Base-by-base conservation (phyloP, 2,888 invertebrate species). In the Apamea epomidion region DNA sequence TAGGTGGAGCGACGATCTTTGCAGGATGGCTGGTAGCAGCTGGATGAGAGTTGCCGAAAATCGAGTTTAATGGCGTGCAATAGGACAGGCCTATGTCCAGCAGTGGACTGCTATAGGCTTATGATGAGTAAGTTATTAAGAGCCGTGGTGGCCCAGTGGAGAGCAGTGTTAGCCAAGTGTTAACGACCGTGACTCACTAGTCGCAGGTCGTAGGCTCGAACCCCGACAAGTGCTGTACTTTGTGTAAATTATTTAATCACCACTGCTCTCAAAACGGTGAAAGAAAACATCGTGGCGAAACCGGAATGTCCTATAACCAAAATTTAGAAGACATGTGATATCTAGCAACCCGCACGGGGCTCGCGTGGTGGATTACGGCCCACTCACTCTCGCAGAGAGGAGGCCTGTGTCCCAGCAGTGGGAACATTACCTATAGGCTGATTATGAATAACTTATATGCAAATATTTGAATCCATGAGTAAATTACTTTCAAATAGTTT, bases 391-490 rank as follows among this genome's bases (percentile, higher is more conserved):
- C 58, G n/a, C 5, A n/a, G 12, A n/a, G 58, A 25, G n/a, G 12
- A 51, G 58, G 12, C n/a, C 12, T 60, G 54, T 21, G 7, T 54
- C 12, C 10, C 0, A 58, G 10, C 8, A 54, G 21, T 21, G 54
- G 6, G 1, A 58, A 58, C 3, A 10, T 25, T 10, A 58, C 25
- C 0, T 58, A 3, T n/a, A 58, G n/a, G n/a, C 58, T 58, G 25
- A n/a, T 58, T 16, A n/a, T 12, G 5, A 45, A 16, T 37, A 37
- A 74, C 1, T 29, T 29, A 18, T 29, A 37, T 25, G 37, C 29
- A 65, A 81, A n/a, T 81, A 29, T 65, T 75, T 58, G 14, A 25
- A 12, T 37, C 7, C 45, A 32, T n/a, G 7, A 48, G 14, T 65
- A 58, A 48, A 82, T 48, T 37, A 25, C 16, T 12, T 42, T 42